Base-by-base conservation (phyloP, 2,888 invertebrate species). In the Nematopogon swammerdamellus region DNA sequence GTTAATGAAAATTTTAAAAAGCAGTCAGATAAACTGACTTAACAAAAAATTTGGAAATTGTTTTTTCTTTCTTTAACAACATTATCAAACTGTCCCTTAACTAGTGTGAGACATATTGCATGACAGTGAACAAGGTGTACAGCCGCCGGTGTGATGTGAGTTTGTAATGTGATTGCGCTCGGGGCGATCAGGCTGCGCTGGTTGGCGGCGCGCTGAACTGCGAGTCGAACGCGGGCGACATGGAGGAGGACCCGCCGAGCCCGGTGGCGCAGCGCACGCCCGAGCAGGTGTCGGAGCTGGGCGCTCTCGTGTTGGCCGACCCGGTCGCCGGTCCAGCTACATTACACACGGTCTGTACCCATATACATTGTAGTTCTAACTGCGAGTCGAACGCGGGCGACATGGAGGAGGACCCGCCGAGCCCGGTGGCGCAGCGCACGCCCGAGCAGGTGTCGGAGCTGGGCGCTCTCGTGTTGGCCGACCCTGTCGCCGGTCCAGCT, bases 261-360 rank as follows among this genome's bases (percentile, higher is more conserved):
- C 72, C 80, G 25, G 60, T 70, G n/a, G 47, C 64, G 10, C 64
- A 72, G 3, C 71, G 70, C 54, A 75, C 59, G 55, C 62, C 88
- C 17, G 92, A 92, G 61, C 86, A 88, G 2, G 87, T 93, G 52
- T 89, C 91, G 54, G 93, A 94, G 63, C 79, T 95, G 53, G 95
- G 95, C 30, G 82, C 84, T 46, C 82, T 89, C 47, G 75, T 92
- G 55, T 73, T 95, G 52, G 77, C 86, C 17, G 85, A 83, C 60
- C 59, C 67, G 1, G 45, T 54, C 18, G 68, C 68, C 25, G 72
- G 71, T 0, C 65, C 71, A 1, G 67, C 69, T 8, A 63, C 64
- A 11, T 82, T 76, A 19, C 71, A 72, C 54, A 70, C 71, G 46
- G 70, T 70, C 5, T 52, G 36, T 14, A 36, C 8, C 25, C 4